phyloP scores from a whole-genome alignment of 35 echinoderm and acorn worm species.

The Lytechinus variegatus region DNA sequence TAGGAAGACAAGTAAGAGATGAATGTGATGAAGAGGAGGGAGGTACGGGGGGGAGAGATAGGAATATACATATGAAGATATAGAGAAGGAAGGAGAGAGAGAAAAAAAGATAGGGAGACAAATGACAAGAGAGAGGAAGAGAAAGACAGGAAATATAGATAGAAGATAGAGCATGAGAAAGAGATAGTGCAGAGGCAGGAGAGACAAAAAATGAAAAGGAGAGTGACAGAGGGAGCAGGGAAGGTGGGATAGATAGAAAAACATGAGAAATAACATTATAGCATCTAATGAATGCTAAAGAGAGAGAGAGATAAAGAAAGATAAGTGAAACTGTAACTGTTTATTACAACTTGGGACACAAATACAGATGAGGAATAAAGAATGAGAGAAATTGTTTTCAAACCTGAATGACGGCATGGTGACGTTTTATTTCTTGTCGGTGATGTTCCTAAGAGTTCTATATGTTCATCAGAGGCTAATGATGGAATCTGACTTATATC shows the following conservation, averaged over 20 bases:
- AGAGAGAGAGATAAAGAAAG: not conserved
- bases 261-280: too few relatives aligned
- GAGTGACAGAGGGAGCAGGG: not conserved
- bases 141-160: not conserved
- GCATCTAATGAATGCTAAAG: too few relatives aligned
- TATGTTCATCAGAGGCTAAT: constrained; percentile 51
- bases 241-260: too few relatives aligned
- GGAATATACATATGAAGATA: not conserved
- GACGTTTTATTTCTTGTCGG: constrained; percentile 1
- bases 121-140: not conserved
- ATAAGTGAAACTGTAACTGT: not conserved
- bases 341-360: not conserved
- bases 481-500: constrained; percentile 81
- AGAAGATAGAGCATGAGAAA: too few relatives aligned
- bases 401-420: constrained; percentile 12
- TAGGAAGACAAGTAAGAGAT: too few relatives aligned
- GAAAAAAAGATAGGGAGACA: not conserved
- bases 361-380: not conserved
- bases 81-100: not conserved
- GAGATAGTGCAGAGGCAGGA: too few relatives aligned
- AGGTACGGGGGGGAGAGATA: too few relatives aligned
- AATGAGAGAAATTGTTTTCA: not conserved
- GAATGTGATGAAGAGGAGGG: too few relatives aligned
- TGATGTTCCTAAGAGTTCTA: not conserved
- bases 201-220: not conserved